Evolutionary conservation across 2,888 invertebrate genomes (phyloP), one percentile per base, ranked within the genome.

Genomic region (Byasa hedistus): DNA sequence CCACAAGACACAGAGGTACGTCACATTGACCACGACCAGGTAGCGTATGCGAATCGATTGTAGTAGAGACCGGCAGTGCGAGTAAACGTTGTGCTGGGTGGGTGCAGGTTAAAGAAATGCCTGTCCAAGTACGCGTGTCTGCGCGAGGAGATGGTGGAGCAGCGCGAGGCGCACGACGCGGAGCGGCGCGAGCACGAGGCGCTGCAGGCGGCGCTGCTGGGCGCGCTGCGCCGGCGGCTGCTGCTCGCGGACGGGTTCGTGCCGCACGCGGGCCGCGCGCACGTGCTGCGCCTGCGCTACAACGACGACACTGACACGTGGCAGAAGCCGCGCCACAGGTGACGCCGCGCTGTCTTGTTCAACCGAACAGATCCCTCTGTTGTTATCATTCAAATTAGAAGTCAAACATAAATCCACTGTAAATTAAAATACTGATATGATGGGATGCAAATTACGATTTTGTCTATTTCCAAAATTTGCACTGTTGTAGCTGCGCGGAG

Each of bases 111-210:
- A 64, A 97, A 98, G 79, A 97, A 98, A 86, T 94, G 99, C 79
- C 96, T 97, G 79, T 93, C 95, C 21, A 98, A 98, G 86, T 93
- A 96, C 80, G 94, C 96, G 83, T 92, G 88, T 68, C 78, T 91
- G 65, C 86, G 91, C 75, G 91, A 91, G 80, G 92, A 92, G 83
- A 85, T 82, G 82, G 85, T 86, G 75, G 91, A 92, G 78, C 89
- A 85, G 77, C 85, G 92, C 70, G 97, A 97, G 80, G 97, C 97
- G 78, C 98, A 98, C 87, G 96, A 97, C 78, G 94, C 95, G 69
- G 98, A 99, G 84, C 92, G 99, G 65, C 95, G 98, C 76, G 98
- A 99, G 78, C 92, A 97, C 71, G 98, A 99, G 87, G 96, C 96
- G 85, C 81, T 83, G 78, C 89, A 89, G 85, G 97, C 98, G 77